Conservation (phyloP, 2,797 vertebrate genomes). For the Phataginus tricuspis region DNA sequence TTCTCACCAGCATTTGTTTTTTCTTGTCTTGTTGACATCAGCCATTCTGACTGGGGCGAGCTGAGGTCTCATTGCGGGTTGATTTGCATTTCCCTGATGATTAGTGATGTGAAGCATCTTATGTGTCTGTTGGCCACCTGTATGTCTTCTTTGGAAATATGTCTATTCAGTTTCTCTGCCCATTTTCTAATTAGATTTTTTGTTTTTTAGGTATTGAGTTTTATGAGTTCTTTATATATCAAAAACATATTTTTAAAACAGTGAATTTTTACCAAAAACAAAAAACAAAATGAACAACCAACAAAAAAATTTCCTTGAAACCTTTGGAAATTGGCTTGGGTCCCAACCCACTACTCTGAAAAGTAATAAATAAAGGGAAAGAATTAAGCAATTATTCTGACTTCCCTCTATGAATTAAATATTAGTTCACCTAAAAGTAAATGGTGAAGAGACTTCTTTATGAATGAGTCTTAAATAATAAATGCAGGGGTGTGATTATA, state of each 20-base stretch:
- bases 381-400: background rate
- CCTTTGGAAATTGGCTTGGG: background rate
- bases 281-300: background rate
- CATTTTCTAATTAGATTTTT: too few relatives aligned
- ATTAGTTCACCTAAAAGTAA: background rate
- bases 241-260: background rate
- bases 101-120: too few relatives aligned
- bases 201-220: too few relatives aligned
- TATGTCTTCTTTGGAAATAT: too few relatives aligned
- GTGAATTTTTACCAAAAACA: background rate
- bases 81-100: too few relatives aligned
- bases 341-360: background rate
- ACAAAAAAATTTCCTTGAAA: background rate
- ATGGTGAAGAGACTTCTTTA: background rate
- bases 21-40: too few relatives aligned
- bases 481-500: background rate
- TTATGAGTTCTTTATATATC: too few relatives aligned
- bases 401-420: background rate
- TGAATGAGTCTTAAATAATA: background rate
- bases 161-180: too few relatives aligned
- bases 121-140: too few relatives aligned
- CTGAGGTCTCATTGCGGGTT: too few relatives aligned
- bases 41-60: too few relatives aligned
- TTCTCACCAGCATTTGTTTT: too few relatives aligned
- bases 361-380: background rate